Conservation (phyloP, 2,888 invertebrate species). For the Lamellibrachia satsuma region DNA sequence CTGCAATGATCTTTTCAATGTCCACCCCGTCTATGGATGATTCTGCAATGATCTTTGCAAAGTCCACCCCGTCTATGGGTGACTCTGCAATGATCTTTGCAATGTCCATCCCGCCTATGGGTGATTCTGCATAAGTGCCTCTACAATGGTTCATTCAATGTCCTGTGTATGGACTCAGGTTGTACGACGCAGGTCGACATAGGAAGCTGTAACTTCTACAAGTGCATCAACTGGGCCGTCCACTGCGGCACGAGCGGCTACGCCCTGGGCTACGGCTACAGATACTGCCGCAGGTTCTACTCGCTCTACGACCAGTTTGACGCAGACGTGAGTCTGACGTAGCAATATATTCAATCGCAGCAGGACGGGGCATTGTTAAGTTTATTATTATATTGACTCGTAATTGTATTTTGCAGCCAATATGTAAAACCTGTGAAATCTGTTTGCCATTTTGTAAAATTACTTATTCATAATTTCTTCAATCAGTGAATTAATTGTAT, state of each 20-base stretch:
- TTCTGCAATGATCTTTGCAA: no score
- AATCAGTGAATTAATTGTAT: no score
- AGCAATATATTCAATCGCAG: neutral
- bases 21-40: no score
- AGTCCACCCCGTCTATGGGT: no score
- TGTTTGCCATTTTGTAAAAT: no score
- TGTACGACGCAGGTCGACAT: neutral
- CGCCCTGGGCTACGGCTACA: neutral
- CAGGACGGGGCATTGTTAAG: neutral
- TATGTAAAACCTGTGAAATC: no score
- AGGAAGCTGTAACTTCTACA: neutral
- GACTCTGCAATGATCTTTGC: no score
- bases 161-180: neutral
- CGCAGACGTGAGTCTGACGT: neutral
- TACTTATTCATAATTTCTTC: no score
- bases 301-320: neutral
- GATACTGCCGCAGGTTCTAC: neutral
- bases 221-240: neutral
- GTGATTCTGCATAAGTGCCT: neutral
- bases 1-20: no score
- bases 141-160: neutral
- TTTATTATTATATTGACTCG: neutral
- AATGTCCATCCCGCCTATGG: no score
- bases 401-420: neutral
- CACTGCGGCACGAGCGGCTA: neutral